A percentile compares a stretch with the other conserved stretches of the same genome.
Conservation (phyloP, 2,797 vertebrate species). For the Galaxias olidus region DNA sequence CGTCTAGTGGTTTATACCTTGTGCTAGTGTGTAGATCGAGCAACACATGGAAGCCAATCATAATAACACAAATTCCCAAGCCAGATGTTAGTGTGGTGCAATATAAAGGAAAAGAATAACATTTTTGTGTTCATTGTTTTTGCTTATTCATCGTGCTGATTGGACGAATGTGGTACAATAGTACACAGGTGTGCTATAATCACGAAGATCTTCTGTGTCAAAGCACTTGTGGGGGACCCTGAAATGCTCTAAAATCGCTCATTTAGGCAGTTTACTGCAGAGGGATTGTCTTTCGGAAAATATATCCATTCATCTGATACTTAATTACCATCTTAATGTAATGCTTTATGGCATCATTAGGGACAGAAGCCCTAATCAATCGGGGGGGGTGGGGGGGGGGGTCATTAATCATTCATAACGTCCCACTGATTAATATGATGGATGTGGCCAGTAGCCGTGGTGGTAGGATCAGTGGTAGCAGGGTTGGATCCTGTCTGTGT, state of each 20-base stretch:
- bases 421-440: conserved; percentile 64
- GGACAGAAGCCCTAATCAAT: conserved; percentile 44
- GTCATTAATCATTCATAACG: conserved; percentile 63
- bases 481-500: conserved; percentile 34
- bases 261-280: neutral
- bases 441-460: conserved; percentile 36
- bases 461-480: too few relatives aligned
- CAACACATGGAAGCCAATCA: too few relatives aligned
- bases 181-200: too few relatives aligned
- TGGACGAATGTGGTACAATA: too few relatives aligned
- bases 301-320: conserved; percentile 15
- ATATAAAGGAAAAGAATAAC: too few relatives aligned
- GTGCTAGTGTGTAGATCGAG: neutral
- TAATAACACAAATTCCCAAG: too few relatives aligned
- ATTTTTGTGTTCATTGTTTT: too few relatives aligned
- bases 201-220: too few relatives aligned
- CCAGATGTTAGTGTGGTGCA: too few relatives aligned
- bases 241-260: too few relatives aligned
- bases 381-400: conserved; percentile 36
- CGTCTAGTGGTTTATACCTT: neutral
- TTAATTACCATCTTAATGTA: conserved; percentile 19
- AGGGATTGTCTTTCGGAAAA: conserved; percentile 35
- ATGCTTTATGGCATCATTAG: conserved; percentile 50
- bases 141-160: too few relatives aligned
- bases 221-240: too few relatives aligned